phyloP scores from a whole-genome alignment of 2,113 vertebrate genomes.

The Prionailurus bengalensis region DNA sequence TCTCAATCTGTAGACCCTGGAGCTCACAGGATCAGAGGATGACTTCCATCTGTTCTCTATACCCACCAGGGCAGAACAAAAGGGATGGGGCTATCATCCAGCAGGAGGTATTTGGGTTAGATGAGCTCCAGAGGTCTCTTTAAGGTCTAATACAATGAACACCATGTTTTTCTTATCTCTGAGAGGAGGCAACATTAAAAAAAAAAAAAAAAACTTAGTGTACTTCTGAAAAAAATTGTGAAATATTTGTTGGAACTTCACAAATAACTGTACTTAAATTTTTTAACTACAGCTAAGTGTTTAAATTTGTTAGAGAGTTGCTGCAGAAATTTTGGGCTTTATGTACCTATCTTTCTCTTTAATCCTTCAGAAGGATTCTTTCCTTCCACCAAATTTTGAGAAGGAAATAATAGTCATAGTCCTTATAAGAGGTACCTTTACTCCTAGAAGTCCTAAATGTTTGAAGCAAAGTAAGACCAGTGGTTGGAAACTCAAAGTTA shows the following conservation, averaged over 20 bases:
- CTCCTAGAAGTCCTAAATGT: neutral
- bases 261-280: constrained; percentile 39
- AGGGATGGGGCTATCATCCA: constrained; percentile 28
- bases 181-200: constrained; percentile 46
- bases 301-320: constrained; percentile 22
- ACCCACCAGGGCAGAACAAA: constrained; percentile 52
- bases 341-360: constrained; percentile 6
- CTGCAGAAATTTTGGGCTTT: neutral
- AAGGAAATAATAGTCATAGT: constrained; percentile 28
- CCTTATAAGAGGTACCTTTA: neutral
- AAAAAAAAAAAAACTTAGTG: neutral
- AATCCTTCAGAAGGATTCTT: neutral
- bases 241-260: constrained; percentile 67
- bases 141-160: constrained; percentile 60
- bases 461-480: neutral
- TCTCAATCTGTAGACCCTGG: neutral
- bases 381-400: constrained; percentile 41
- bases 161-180: constrained; percentile 55
- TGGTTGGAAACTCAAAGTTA: neutral
- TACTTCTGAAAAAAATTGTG: constrained; percentile 51
- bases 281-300: constrained; percentile 33
- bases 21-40: constrained; percentile 48
- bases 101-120: constrained; percentile 64
- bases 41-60: constrained; percentile 53
- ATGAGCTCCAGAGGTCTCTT: constrained; percentile 62